Base-by-base conservation (phyloP, 2,888 invertebrate species). In the Chrysomela aeneicollis region DNA sequence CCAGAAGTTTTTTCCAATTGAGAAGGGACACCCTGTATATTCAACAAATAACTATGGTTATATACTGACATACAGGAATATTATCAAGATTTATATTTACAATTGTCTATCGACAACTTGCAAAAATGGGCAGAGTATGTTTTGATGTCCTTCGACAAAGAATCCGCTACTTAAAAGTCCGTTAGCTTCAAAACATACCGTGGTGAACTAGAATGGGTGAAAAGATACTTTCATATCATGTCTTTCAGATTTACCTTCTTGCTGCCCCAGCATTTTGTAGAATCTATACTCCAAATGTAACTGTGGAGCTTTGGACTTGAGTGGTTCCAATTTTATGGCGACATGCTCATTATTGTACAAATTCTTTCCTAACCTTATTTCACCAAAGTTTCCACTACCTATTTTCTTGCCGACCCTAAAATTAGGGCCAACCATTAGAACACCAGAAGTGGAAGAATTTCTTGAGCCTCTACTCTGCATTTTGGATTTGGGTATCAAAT, bases 261-360 rank as follows among this genome's bases (percentile, higher is more conserved):
- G 93, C 85, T 94, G 92, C 86, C 98, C 98, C 87, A 99, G 90
- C 87, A 98, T 91, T 89, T 98, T 98, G 90, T 99, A 99, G 91
- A 98, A 99, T 88, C 98, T 91, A 90, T 99, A 99, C 88, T 99
- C 99, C 88, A 99, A 90, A 86, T 99, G 99, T 82, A 99, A 89
- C 88, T 99, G 99, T 72, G 99, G 99, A 82, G 99, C 98, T 89
- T 98, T 97, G 78, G 98, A 97, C 87, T 98, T 99, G 97, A 99
- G 98, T 80, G 97, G 97, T 90, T 99, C 99, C 95, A 99, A 92
- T 89, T 99, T 99, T 85, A 99, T 98, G 85, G 99, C 99, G 86
- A 99, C 98, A 89, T 99, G 98, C 88, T 99, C 99, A 90, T 97
- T 98, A 89, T 97, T 99, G 90, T 98, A 99, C 82, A 99, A 90